Conservation (phyloP, 2,113 vertebrate species). For the Galbula dea region DNA sequence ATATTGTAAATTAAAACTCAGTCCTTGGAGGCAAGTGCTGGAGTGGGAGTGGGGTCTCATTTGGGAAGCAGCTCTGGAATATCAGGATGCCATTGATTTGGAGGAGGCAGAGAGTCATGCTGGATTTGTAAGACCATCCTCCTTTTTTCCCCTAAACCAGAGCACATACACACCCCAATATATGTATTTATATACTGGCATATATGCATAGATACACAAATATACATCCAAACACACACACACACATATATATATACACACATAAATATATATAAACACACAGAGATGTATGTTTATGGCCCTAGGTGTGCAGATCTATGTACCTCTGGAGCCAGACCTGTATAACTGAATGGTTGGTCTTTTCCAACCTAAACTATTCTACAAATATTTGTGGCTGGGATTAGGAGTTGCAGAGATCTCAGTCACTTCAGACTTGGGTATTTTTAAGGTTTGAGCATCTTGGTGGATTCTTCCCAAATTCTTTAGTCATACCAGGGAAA, state of each 20-base stretch:
- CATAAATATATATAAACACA: too few relatives aligned
- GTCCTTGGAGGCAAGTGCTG: neutral
- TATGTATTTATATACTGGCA: too few relatives aligned
- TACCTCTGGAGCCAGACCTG: neutral
- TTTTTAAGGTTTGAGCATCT: neutral
- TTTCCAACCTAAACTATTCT: too few relatives aligned
- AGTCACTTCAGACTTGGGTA: neutral
- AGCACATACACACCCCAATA: neutral
- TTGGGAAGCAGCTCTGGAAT: neutral
- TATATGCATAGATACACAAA: neutral
- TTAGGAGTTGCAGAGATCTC: neutral
- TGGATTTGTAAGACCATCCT: neutral
- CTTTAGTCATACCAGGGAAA: neutral
- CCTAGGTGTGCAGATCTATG: accelerated
- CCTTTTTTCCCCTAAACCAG: neutral
- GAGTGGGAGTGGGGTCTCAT: neutral
- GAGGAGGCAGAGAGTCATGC: neutral
- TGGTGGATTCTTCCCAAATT: neutral
- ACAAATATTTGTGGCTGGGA: neutral
- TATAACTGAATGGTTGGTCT: neutral
- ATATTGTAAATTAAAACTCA: neutral
- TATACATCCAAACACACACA: neutral
- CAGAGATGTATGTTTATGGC: neutral
- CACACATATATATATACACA: neutral
- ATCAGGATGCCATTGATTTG: neutral